Evolutionary conservation across 2,888 invertebrate genomes (phyloP), one percentile per base, ranked within the genome.

Genomic region (Andrena fulva): DNA sequence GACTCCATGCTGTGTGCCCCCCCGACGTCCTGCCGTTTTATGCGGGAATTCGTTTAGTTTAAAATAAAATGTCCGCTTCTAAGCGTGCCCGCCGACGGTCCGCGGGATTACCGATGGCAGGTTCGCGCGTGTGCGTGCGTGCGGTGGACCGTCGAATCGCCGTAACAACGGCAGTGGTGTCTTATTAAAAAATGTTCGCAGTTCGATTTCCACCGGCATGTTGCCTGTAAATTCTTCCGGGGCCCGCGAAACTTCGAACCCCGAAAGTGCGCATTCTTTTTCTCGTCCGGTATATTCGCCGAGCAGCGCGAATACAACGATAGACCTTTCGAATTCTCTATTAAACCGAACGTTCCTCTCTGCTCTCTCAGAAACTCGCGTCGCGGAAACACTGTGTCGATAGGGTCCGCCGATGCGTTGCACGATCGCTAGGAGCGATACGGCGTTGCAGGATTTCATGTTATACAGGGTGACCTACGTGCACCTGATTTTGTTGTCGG

Each of bases 1-100:
- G 77, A 81, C 78, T 80, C 83, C 85, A 83, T 83, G 84, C 79
- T 79, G 83, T 80, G 83, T 76, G 56, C 4, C 66, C 66, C 82
- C 81, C 76, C 81, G 79, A 85, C 75, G 70, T 85, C 76, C 79
- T 80, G 52, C 80, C 80, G 75, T 87, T 52, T 88, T 88, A 86
- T 91, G 88, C 90, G 91, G 89, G 87, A 90, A 90, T 89, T 80
- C 68, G 63, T 80, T 84, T 76, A 64, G 79, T 89, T 90, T 87
- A 82, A 86, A 42, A 88, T 82, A 77, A 75, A 77, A 77, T 29
- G 29, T 33, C 27, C n/a, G 62, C 35, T 16, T 42, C 50, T 12
- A 10, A 56, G 24, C 24, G 20, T 16, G 48, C 16, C 12, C 42
- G 42, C 42, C n/a, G 56, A 16, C 20, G 24, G 12, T 59, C 68